A percentile compares a stretch with the other conserved stretches of the same genome.
Conservation (phyloP, 1,140 invertebrate genomes). For the Papilio glaucus region DNA sequence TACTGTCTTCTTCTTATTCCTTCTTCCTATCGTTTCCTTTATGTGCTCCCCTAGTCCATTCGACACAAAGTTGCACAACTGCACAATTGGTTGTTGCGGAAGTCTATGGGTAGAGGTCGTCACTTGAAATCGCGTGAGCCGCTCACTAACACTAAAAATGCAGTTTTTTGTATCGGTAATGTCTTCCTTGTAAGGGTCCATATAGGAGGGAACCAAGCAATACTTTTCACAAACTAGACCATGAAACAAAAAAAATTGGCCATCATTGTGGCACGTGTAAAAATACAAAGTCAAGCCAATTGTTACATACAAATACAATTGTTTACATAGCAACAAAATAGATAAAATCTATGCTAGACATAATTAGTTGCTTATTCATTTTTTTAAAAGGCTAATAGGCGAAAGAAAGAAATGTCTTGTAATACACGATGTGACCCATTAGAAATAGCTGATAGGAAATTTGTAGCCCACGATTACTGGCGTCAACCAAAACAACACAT, state of each 20-base stretch:
- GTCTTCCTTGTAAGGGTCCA: too few relatives aligned
- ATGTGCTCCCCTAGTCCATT: too few relatives aligned
- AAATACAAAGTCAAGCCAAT: background rate
- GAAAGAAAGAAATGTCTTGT: constrained; percentile 41
- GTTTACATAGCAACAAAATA: background rate
- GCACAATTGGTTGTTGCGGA: too few relatives aligned
- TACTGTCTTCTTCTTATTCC: too few relatives aligned
- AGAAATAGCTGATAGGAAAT: constrained; percentile 39
- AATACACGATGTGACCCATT: constrained; percentile 37
- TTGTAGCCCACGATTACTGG: constrained; percentile 12
- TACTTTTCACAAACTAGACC: too few relatives aligned
- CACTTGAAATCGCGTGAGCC: too few relatives aligned
- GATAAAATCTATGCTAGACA: constrained; percentile 2
- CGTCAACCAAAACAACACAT: constrained; percentile 41
- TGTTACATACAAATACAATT: background rate
- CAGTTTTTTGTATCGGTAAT: too few relatives aligned
- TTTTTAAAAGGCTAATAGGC: constrained; percentile 26
- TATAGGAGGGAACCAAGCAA: too few relatives aligned
- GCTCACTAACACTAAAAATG: too few relatives aligned
- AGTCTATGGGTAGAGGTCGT: too few relatives aligned
- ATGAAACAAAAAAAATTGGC: background rate
- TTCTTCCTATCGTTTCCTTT: too few relatives aligned
- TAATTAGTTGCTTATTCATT: background rate
- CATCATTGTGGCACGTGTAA: background rate
- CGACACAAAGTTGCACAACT: too few relatives aligned